phyloP scores from a whole-genome alignment of 2,888 invertebrate genomes.

The Leptothorax acervorum region DNA sequence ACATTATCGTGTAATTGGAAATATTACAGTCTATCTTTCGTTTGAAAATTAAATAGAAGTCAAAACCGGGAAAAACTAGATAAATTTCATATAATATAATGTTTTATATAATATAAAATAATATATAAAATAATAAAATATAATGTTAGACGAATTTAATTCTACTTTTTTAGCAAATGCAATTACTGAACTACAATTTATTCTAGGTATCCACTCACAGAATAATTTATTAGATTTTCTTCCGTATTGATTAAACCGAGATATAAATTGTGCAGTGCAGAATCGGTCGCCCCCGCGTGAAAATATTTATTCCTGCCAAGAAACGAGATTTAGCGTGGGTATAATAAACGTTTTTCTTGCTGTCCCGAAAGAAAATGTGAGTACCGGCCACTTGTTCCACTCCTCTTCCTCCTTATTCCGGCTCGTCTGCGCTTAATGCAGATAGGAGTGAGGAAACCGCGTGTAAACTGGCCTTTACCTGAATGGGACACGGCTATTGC shows the following conservation, averaged over 20 bases:
- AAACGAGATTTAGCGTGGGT: background rate
- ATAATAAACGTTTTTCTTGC: background rate
- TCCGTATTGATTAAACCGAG: background rate
- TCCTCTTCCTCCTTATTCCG: conserved; percentile 30
- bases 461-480: conserved; percentile 73
- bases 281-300: background rate
- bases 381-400: conserved; percentile 13
- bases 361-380: conserved; percentile 3
- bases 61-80: background rate
- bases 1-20: background rate
- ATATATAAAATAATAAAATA: background rate
- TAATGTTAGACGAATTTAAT: background rate
- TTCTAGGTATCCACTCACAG: background rate
- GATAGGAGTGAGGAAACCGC: conserved; percentile 60
- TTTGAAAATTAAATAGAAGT: no score
- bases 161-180: background rate
- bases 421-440: conserved; percentile 28
- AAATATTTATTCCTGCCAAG: background rate
- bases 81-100: background rate
- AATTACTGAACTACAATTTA: background rate
- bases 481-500: conserved; percentile 72
- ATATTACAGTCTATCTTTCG: background rate
- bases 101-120: background rate
- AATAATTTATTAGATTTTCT: background rate
- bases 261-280: background rate